Conservation (phyloP, 2,113 vertebrate species). For the Oreotragus oreotragus region DNA sequence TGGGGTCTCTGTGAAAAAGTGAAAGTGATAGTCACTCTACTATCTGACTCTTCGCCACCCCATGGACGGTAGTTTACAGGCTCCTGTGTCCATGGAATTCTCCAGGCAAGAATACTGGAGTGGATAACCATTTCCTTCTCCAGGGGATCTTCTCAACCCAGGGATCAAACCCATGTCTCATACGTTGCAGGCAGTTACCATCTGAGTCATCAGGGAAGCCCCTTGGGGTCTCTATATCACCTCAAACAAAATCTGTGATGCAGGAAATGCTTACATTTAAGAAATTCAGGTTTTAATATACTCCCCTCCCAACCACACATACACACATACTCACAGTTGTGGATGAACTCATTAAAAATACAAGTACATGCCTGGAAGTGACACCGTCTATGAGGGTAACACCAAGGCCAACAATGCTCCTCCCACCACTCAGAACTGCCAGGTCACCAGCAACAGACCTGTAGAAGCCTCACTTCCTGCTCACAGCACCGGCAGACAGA, state of each 20-base stretch:
- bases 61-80: not conserved
- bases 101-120: not conserved
- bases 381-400: not conserved
- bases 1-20: not conserved
- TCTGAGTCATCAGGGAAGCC: not conserved
- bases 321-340: not conserved
- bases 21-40: not conserved
- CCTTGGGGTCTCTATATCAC: not conserved
- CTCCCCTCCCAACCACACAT: accelerated
- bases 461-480: too few relatives aligned
- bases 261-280: not conserved
- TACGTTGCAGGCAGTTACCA: not conserved
- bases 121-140: not conserved
- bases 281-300: not conserved
- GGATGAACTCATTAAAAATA: not conserved
- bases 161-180: not conserved
- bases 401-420: accelerated
- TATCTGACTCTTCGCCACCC: not conserved
- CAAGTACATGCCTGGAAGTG: not conserved
- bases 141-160: not conserved
- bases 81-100: not conserved
- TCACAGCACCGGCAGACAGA: accelerated
- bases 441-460: accelerated
- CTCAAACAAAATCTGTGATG: not conserved
- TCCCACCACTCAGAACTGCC: accelerated